phyloP scores from a whole-genome alignment of 2,113 vertebrate species.

The Neodon shergylaensis region DNA sequence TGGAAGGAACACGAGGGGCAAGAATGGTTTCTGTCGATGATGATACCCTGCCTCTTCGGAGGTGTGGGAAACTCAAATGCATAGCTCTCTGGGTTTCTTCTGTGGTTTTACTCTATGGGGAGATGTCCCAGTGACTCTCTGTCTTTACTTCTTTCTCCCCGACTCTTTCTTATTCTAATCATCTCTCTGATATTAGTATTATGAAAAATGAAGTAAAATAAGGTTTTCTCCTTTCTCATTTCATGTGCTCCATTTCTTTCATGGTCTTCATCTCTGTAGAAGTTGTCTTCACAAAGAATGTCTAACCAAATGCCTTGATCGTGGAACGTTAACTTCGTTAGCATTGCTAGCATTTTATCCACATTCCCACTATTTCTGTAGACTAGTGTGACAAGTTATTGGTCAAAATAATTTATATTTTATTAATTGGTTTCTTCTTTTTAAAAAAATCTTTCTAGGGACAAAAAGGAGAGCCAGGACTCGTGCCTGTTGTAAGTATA shows the following conservation, averaged over 20 bases:
- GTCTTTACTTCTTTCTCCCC: neutral
- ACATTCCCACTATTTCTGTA: neutral
- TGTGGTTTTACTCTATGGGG: neutral
- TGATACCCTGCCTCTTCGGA: neutral
- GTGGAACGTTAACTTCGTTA: neutral
- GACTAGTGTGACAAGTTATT: neutral
- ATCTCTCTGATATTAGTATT: neutral
- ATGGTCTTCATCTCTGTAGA: neutral
- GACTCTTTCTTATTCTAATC: neutral
- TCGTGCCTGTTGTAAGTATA: constrained; percentile 93
- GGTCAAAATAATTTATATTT: neutral
- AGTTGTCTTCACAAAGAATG: neutral
- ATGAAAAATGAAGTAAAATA: neutral
- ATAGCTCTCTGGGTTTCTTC: neutral
- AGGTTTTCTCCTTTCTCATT: neutral
- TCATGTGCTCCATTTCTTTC: neutral
- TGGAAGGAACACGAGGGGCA: neutral
- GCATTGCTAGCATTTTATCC: neutral
- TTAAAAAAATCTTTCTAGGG: constrained; percentile 85
- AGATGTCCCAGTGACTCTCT: neutral
- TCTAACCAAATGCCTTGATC: neutral
- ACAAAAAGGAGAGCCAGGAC: constrained; percentile 97
- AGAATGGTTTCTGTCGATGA: neutral
- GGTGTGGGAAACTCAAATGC: neutral
- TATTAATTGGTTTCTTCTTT: constrained; percentile 18